These are phyloP conservation scores for Cepphus grylle DNA, from an alignment of 2,113 vertebrate species.

Conservation along the genomic window DNA sequence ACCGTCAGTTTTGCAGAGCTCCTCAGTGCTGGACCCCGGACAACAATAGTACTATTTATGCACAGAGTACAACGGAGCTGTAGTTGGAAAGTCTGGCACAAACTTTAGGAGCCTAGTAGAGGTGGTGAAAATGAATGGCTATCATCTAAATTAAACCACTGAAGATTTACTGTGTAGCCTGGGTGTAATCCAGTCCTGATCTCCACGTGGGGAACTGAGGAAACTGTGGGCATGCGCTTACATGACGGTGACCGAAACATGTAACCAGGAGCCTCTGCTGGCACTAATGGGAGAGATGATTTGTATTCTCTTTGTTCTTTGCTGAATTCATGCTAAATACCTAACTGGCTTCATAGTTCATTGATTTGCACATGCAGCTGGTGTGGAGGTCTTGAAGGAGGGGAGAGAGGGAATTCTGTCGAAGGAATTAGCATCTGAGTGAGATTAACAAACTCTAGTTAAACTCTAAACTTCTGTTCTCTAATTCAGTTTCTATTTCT, in stretches of 20 bases:
- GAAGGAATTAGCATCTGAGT: not conserved
- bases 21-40: not conserved
- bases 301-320: not conserved
- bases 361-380: not conserved
- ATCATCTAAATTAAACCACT: not conserved
- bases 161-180: not conserved
- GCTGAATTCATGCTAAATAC: not conserved
- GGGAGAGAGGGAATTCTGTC: not conserved
- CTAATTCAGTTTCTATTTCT: not conserved
- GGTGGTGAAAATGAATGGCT: not conserved
- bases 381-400: not conserved
- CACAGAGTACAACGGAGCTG: not conserved
- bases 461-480: not conserved
- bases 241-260: fast-evolving
- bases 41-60: not conserved
- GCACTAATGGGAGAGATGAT: not conserved
- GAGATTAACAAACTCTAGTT: not conserved
- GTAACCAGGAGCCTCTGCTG: not conserved
- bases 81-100: not conserved
- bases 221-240: not conserved
- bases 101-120: not conserved
- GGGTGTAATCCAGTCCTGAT: not conserved
- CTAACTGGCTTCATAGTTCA: not conserved
- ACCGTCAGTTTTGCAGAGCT: not conserved
- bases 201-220: not conserved